phyloP scores from a whole-genome alignment of 2,797 vertebrate genomes.

The Hypotaenidia philippensis region DNA sequence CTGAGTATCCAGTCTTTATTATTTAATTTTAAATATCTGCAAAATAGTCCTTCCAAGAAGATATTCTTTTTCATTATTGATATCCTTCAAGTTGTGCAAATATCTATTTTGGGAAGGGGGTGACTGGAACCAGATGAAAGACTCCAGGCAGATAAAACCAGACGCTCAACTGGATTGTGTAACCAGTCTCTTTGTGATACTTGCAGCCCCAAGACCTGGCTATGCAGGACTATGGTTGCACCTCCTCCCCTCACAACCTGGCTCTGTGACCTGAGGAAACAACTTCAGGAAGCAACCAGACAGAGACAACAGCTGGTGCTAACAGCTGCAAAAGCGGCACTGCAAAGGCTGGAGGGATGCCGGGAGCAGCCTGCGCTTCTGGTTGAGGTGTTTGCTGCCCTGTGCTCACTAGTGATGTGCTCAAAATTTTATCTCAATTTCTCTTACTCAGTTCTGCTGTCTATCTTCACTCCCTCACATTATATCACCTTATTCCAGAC shows the following conservation, averaged over 20 bases:
- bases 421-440: neutral
- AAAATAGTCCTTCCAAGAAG: neutral
- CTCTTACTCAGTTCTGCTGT: neutral
- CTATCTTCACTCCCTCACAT: neutral
- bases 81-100: neutral
- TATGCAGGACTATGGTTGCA: accelerated
- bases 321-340: neutral
- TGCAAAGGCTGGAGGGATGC: neutral
- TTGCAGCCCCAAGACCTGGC: neutral
- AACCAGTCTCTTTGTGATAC: accelerated
- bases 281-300: neutral
- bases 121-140: neutral
- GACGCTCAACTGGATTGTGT: neutral
- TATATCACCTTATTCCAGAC: neutral
- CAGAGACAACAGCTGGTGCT: neutral
- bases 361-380: neutral
- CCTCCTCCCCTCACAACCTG: neutral
- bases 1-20: neutral
- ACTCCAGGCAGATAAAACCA: neutral
- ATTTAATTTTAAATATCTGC: neutral
- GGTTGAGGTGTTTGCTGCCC: accelerated
- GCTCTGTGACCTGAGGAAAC: neutral
- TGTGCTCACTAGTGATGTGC: accelerated
- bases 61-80: neutral
- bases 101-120: neutral